phyloP scores from a whole-genome alignment of 1,140 invertebrate species.

The Ceratoteleas bidentatus region DNA sequence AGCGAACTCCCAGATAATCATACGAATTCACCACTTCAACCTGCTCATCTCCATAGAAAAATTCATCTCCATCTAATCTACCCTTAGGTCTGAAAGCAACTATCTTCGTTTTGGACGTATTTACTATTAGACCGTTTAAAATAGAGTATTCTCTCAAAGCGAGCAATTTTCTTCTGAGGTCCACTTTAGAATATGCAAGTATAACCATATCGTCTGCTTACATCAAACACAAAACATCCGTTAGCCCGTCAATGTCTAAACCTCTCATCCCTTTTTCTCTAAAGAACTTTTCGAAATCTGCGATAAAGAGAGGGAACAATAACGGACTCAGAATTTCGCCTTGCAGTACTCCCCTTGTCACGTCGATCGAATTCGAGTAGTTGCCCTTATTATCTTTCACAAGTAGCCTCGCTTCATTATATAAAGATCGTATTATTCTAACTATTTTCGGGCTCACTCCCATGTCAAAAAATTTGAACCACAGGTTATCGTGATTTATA shows the following conservation, averaged over 20 bases:
- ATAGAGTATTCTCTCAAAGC: neutral
- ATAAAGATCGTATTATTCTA: neutral
- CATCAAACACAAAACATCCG: constrained; percentile 2
- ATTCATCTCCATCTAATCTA: neutral
- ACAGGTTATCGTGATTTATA: neutral
- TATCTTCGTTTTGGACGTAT: neutral
- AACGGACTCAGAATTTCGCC: neutral
- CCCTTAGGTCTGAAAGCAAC: neutral
- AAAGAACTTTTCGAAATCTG: neutral
- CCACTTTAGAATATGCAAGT: neutral
- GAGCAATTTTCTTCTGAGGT: neutral
- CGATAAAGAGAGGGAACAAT: neutral
- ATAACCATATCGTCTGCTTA: neutral
- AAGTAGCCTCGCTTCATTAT: neutral
- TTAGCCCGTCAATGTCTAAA: neutral
- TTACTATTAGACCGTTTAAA: neutral
- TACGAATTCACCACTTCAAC: neutral
- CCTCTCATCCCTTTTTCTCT: neutral
- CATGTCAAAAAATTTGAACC: neutral
- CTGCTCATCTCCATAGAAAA: neutral
- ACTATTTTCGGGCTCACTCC: neutral
- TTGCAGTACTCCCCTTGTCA: neutral
- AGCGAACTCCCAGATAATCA: neutral
- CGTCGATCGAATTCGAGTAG: neutral
- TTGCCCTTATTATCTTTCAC: neutral